Conservation (phyloP, 1,140 invertebrate genomes). For the Halesus radiatus region DNA sequence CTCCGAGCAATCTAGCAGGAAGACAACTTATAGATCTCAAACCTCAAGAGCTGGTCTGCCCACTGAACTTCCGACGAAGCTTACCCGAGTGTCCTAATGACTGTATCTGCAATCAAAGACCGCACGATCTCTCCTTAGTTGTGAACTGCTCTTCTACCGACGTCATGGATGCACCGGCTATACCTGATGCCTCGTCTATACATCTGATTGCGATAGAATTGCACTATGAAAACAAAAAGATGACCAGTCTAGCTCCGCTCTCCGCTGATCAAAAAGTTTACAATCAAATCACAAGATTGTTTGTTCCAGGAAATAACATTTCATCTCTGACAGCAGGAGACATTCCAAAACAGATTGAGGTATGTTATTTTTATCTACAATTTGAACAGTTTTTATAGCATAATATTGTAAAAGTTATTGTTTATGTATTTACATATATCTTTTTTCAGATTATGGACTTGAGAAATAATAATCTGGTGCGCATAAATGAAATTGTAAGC, state of each 20-base stretch:
- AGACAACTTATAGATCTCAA: constrained; percentile 59
- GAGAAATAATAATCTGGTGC: constrained; percentile 70
- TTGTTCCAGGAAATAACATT: constrained; percentile 72
- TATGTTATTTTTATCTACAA: constrained; percentile 33
- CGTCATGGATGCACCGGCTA: constrained; percentile 57
- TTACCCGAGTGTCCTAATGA: constrained; percentile 63
- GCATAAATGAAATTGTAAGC: constrained; percentile 62
- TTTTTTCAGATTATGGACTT: constrained; percentile 68
- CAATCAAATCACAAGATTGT: constrained; percentile 66
- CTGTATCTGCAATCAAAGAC: constrained; percentile 69
- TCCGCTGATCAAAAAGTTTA: constrained; percentile 59
- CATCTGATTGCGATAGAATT: constrained; percentile 64
- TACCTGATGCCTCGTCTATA: constrained; percentile 58
- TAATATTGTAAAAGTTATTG: too few species aligned
- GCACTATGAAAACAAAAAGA: constrained; percentile 68
- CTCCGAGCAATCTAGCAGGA: constrained; percentile 56
- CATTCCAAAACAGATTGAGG: constrained; percentile 60
- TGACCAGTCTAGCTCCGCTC: constrained; percentile 63
- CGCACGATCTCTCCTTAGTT: constrained; percentile 65
- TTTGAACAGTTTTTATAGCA: too few species aligned
- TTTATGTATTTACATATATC: too few species aligned
- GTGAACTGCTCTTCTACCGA: constrained; percentile 70
- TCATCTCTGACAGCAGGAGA: constrained; percentile 60
- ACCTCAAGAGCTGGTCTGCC: constrained; percentile 63
- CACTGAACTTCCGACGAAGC: constrained; percentile 59